Evolutionary conservation across 2,888 invertebrate species (phyloP), one percentile per base, ranked within the genome.

Genomic region (Patella pellucida): DNA sequence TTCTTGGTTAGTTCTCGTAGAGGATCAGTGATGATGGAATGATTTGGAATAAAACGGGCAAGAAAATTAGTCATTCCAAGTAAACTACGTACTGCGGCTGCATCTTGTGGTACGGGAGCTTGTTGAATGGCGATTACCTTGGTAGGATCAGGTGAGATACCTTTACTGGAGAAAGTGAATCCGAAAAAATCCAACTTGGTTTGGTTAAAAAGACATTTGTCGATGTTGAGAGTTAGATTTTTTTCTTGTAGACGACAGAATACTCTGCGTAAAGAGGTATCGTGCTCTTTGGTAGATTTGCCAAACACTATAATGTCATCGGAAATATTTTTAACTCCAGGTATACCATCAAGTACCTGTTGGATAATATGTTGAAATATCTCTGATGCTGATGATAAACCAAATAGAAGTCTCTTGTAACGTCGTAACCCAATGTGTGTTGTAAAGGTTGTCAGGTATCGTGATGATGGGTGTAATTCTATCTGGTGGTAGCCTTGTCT

Each of bases 311-410:
- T 73, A 69, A 92, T 90, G 81, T 91, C 90, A 81, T 91, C 91
- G 31, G 88, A 88, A 69, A 87, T 86, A 72, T 89, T 90, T 51
- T 89, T 78, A 3, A 83, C 85, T 0, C 90, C 89, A 56, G 88
- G 83, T 27, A 89, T 89, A 5, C 81, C 83, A 56, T 78, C 52
- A 2, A 92, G 71, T 11, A 91, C 85, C 78, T 82, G 79, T 77
- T 89, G 88, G 51, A 92, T 75, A 1, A 84, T 85, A 82, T 91
- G 89, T 82, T 91, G 90, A 78, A 91, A 92, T 1, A 90, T 82
- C 83, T 92, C 92, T 0, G 90, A 89, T 7, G 92, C 92, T 71
- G 90, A 90, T 2, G 77, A 81, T 15, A 81, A 76, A 12, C 84
- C 85, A 75, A 84, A 85, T 16, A 75, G 82, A 68, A 68, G 27